phyloP scores from a whole-genome alignment of 2,113 vertebrate genomes.

The Cyphomyrus discorhynchus region DNA sequence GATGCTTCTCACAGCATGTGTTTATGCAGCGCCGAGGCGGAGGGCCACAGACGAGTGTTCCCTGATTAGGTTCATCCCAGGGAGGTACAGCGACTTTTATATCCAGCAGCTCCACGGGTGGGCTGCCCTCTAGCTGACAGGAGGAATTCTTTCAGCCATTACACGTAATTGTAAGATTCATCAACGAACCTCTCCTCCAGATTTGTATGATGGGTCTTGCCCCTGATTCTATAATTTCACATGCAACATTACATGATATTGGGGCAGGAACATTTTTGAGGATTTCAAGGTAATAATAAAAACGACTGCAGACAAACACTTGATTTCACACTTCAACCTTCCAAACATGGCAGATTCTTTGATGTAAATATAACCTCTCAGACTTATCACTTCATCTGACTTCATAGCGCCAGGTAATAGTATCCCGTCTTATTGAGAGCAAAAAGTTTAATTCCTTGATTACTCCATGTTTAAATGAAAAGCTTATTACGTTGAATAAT shows the following conservation, averaged over 20 bases:
- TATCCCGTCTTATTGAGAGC: background rate
- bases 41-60: background rate
- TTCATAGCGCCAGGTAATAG: background rate
- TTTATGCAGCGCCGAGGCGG: background rate
- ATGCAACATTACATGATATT: background rate
- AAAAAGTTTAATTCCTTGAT: constrained; percentile 1
- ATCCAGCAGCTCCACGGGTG: background rate
- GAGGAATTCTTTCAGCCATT: background rate
- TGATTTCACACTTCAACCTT: background rate
- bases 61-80: background rate
- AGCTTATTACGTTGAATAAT: constrained; percentile 9
- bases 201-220: background rate
- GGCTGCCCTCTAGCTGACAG: background rate
- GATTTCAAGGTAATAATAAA: background rate
- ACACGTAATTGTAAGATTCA: background rate
- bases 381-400: background rate
- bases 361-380: constrained; percentile 4
- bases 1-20: background rate
- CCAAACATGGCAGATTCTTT: background rate
- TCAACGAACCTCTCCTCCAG: background rate
- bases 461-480: background rate
- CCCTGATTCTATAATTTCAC: background rate
- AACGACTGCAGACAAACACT: background rate
- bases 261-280: background rate
- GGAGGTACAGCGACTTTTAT: background rate